These are phyloP conservation scores for Cepaea hortensis DNA, from an alignment of 2,888 invertebrate species.

Conservation along the genomic window DNA sequence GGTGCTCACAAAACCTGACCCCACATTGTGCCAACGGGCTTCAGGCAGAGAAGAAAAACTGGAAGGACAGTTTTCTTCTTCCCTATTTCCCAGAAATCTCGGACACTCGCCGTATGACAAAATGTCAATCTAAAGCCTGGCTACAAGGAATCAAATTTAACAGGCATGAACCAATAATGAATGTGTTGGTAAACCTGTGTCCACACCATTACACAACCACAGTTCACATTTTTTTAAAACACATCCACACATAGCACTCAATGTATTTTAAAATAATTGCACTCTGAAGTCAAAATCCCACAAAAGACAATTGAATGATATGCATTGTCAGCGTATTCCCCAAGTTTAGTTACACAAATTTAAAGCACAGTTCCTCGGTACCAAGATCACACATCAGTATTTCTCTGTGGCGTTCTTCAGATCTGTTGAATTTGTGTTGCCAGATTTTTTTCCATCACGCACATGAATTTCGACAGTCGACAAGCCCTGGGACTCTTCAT, in stretches of 20 bases:
- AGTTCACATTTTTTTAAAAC: background rate
- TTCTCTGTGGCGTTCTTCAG: background rate
- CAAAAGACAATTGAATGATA: background rate
- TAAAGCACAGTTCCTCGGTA: background rate
- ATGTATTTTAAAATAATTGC: background rate
- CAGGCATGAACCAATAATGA: background rate
- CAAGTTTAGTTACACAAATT: too few relatives aligned
- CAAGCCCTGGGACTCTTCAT: slow-evolving; percentile 34
- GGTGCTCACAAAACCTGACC: too few relatives aligned
- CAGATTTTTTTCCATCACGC: slow-evolving; percentile 10
- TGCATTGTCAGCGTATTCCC: background rate
- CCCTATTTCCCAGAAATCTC: too few relatives aligned
- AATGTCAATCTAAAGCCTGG: too few relatives aligned
- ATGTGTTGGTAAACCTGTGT: background rate
- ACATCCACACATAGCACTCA: background rate
- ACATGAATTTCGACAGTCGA: slow-evolving; percentile 46
- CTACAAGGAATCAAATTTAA: too few relatives aligned
- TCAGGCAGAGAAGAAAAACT: too few relatives aligned
- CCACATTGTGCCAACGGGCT: too few relatives aligned
- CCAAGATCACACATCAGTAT: background rate
- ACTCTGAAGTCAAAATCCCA: background rate
- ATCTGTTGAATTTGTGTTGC: background rate
- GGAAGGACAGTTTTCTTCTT: too few relatives aligned
- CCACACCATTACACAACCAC: background rate
- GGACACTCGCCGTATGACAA: too few relatives aligned